Conservation (phyloP, 2,797 vertebrate genomes). For the Microhierax caerulescens region DNA sequence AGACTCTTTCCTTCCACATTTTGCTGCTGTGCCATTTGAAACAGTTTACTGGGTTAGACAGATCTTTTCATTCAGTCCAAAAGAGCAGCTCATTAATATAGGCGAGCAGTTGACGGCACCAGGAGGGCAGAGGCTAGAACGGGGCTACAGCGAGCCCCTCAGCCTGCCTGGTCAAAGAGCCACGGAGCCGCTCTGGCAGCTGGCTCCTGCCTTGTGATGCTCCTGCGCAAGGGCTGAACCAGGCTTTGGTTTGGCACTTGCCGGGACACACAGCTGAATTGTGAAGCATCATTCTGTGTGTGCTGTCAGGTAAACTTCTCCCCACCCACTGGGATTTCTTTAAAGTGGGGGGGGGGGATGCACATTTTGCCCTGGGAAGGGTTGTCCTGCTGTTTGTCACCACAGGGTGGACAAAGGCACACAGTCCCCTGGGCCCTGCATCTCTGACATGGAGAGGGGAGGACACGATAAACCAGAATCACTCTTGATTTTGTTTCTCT, state of each 20-base stretch:
- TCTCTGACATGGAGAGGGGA: not conserved
- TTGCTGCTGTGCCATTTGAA: not conserved
- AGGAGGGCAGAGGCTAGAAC: not conserved
- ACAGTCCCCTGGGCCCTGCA: not conserved
- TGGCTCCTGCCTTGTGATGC: not conserved
- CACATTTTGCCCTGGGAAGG: not conserved
- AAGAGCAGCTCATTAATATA: not conserved
- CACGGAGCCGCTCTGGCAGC: not conserved
- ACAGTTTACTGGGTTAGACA: not conserved
- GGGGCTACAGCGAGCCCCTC: rapidly evolving
- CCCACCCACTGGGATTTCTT: not conserved
- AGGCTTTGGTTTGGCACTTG: not conserved
- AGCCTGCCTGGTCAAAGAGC: not conserved
- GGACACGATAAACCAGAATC: not conserved
- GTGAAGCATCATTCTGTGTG: not conserved
- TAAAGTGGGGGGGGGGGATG: not conserved
- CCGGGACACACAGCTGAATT: not conserved
- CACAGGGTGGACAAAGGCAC: rapidly evolving
- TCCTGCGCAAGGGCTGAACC: rapidly evolving
- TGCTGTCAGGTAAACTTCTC: not conserved
- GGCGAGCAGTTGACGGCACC: not conserved
- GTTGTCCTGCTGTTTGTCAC: not conserved
- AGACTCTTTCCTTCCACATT: not conserved
- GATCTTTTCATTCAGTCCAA: not conserved
- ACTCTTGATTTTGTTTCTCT: constrained; percentile 2